Evolutionary conservation across 2,113 vertebrate genomes (phyloP).

Genomic region (Myotis lucifugus): DNA sequence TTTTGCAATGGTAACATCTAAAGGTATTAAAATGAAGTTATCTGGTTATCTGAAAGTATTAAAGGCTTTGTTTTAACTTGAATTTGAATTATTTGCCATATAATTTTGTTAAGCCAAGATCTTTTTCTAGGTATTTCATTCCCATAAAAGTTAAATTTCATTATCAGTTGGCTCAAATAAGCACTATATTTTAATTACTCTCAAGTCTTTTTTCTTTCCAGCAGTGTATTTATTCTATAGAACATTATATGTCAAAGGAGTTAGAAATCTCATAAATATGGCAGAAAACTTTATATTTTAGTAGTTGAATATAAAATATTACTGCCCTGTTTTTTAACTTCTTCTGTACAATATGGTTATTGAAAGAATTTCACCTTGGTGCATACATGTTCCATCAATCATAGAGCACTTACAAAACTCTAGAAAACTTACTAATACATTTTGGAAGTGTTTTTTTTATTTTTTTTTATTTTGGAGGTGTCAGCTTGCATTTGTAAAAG

Average conservation of each 20-base stretch:
- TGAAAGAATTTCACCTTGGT: not conserved
- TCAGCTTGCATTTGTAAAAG: slow-evolving; percentile 3
- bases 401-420: not conserved
- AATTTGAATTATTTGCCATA: not conserved
- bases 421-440: not conserved
- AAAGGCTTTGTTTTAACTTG: not conserved
- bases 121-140: not conserved
- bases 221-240: not conserved
- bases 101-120: not conserved
- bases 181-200: not conserved
- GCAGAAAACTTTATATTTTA: not conserved
- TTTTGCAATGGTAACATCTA: not conserved
- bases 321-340: not conserved
- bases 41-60: not conserved
- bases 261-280: not conserved
- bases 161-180: not conserved
- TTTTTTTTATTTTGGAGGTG: not conserved
- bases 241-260: not conserved
- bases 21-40: not conserved
- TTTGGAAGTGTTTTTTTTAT: not conserved
- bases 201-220: not conserved
- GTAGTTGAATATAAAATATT: not conserved
- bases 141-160: not conserved
- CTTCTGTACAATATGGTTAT: not conserved
- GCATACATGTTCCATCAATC: not conserved